Base-by-base conservation (phyloP, 1,140 invertebrate genomes). In the Vanessa tameamea region DNA sequence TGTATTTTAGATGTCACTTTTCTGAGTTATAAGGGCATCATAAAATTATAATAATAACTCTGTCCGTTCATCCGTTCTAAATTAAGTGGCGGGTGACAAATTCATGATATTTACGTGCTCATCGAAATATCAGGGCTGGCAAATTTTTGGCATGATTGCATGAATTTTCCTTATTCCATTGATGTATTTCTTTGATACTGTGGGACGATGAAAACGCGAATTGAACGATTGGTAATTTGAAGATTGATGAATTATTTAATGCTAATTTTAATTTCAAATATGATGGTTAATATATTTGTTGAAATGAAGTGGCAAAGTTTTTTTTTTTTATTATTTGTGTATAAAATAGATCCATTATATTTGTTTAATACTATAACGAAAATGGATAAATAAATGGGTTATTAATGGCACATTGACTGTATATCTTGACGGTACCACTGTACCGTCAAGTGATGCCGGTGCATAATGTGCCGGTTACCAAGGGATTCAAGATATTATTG, bases 61-160 rank as follows among this genome's bases (percentile, higher is more conserved):
- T 66, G 82, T 74, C 75, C 66, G 72, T 78, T 75, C 72, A 83
- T 86, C 84, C 77, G 77, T 37, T 72, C 67, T 68, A 73, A 85
- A 87, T 85, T 82, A 85, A 80, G 79, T 74, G 83, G 47, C 66
- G 81, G 82, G 67, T 85, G 85, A 87, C 85, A 88, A 85, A 85
- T 85, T 85, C 76, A 83, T 83, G 84, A 87, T 86, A 83, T 87
- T 84, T 85, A 84, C 73, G 73, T 65, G 53, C 37, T 51, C 51
- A 78, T 73, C 61, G 84, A 85, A 81, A 81, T 63, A 64, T 64
- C 78, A 83, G 82, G 81, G 82, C 37, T 87, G 72, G 47, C 63
- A 51, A 61, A 61, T 37, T 6, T 15, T 61, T 12, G 66, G n/a
- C 31, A 8, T 3, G 37, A 74, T 73, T 69, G n/a, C 20, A 4